Percentiles rank a stretch among this genome's conserved stretches.
These are phyloP conservation scores for Apamea anceps DNA, from an alignment of 2,888 invertebrate species.

Conservation along the genomic window DNA sequence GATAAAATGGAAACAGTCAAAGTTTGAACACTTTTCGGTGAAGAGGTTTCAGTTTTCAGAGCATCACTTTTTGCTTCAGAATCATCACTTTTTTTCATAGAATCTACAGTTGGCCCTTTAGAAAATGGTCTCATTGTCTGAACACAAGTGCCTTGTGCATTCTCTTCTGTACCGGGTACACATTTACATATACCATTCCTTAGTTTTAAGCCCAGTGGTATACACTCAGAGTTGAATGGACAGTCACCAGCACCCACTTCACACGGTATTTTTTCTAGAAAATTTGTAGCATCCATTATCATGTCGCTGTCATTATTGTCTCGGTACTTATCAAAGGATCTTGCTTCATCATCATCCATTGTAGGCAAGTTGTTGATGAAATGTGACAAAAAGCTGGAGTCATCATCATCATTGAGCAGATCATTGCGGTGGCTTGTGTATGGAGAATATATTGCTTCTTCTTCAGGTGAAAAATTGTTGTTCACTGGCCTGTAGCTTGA, in stretches of 20 bases:
- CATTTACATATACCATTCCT: slow-evolving; percentile 94
- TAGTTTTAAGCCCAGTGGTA: slow-evolving; percentile 88
- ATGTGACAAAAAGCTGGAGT: slow-evolving; percentile 80
- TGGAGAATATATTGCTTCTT: slow-evolving; percentile 83
- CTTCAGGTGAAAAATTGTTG: slow-evolving; percentile 84
- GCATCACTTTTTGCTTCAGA: slow-evolving; percentile 74
- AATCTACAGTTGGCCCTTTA: slow-evolving; percentile 83
- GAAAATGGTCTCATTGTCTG: slow-evolving; percentile 81
- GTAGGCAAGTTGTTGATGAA: slow-evolving; percentile 85
- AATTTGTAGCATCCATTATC: slow-evolving; percentile 88
- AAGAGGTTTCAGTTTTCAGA: slow-evolving; percentile 80
- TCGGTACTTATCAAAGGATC: slow-evolving; percentile 82
- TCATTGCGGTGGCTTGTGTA: slow-evolving; percentile 81
- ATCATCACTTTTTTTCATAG: slow-evolving; percentile 81
- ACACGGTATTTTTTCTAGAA: slow-evolving; percentile 90
- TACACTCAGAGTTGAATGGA: slow-evolving; percentile 93
- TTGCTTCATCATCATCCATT: slow-evolving; percentile 82
- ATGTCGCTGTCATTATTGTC: slow-evolving; percentile 85
- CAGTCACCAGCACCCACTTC: slow-evolving; percentile 91
- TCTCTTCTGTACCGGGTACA: slow-evolving; percentile 90
- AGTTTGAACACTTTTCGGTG: slow-evolving; percentile 90
- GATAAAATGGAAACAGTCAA: slow-evolving; percentile 94
- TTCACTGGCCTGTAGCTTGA: slow-evolving; percentile 83
- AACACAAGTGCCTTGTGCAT: slow-evolving; percentile 82
- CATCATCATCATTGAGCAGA: slow-evolving; percentile 81